Base-by-base conservation (phyloP, 1,140 invertebrate species). In the Oreohelix idahoensis region DNA sequence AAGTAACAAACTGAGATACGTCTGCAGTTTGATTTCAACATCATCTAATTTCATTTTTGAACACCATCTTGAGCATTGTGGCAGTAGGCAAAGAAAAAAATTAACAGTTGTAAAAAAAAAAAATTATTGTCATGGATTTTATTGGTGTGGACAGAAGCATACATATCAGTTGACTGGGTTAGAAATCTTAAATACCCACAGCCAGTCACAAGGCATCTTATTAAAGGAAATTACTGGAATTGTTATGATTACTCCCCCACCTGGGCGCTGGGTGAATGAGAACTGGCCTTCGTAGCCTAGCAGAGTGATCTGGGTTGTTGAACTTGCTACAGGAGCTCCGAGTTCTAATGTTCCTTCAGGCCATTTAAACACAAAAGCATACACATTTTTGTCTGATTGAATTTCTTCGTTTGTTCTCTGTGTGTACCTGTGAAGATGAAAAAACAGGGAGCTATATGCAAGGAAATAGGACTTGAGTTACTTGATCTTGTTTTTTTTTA, bases 201-300 rank as follows among this genome's bases (percentile, higher is more conserved):
- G 87, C 85, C 87, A 87, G 42, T 87, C 39, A 86, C 87, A 89
- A 13, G 89, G 89, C 78, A 90, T 86, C 45, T 88, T 81, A 63
- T 85, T 85, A 45, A 83, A 78, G 10, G 87, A 84, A 63, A 90
- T 85, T 10, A 42, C 29, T 23, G 89, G 89, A 49, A 90, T 87
- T 2, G 84, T 36, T 23, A 90, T 84, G 15, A 53, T 70, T 0
- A 90, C 83, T 13, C 88, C 88, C 49, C 79, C 75, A 32, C 51
- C n/a, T 8, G 83, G 1, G n/a, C 70, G 45, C 0, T 53, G 39
- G 29, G 53, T 75, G 82, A 81, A 86, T 39, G 53, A 76, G 10
- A 89, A 74, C 42, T 83, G 80, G 15, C 81, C 84, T 32, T 45
- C 32, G 73, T 90, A 90, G 49, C 89, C 89, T 0, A 91, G 83